Evolutionary conservation across 1,140 invertebrate species (phyloP).

Genomic region (Drosophila ohnishii): DNA sequence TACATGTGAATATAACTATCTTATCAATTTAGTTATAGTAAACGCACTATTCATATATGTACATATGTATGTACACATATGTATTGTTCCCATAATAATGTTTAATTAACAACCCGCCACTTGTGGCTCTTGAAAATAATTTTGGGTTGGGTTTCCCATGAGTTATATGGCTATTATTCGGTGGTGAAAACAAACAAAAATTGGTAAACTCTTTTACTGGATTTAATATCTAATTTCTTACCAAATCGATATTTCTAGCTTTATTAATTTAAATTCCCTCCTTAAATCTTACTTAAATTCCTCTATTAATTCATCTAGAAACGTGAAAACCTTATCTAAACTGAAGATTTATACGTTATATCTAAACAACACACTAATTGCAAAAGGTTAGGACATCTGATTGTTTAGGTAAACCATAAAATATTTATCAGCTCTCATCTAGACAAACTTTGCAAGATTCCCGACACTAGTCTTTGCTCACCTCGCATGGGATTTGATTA

Average conservation of each 20-base stretch:
- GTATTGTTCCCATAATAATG: background rate
- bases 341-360: background rate
- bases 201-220: background rate
- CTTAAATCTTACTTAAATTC: background rate
- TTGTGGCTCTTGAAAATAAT: background rate
- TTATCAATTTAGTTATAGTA: conserved; percentile 2
- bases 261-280: background rate
- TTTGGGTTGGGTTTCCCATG: background rate
- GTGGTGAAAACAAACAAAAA: background rate
- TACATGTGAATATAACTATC: conserved; percentile 3
- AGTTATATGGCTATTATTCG: too few relatives aligned
- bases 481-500: conserved; percentile 9
- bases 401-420: background rate
- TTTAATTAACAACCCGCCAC: conserved; percentile 1
- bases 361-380: background rate
- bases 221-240: background rate
- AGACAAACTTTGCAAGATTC: conserved; percentile 12
- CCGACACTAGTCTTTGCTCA: background rate
- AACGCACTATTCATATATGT: background rate
- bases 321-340: background rate
- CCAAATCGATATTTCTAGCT: background rate
- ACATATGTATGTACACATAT: background rate
- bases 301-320: background rate
- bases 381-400: conserved; percentile 1
- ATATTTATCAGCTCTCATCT: conserved; percentile 14